Conservation (phyloP, 2,113 vertebrate species). For the Seriola aureovittata region DNA sequence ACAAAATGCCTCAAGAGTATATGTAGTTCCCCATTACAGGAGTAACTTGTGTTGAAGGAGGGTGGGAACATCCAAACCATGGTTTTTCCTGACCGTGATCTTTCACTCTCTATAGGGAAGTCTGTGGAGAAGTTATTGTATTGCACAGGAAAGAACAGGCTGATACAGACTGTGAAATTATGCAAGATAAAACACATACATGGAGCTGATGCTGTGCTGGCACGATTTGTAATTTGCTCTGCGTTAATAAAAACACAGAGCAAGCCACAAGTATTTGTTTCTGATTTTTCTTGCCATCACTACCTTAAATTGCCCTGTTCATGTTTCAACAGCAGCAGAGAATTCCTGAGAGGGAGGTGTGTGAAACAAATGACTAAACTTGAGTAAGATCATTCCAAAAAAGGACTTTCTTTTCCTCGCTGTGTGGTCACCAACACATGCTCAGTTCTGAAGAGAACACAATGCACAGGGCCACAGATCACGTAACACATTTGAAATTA, state of each 20-base stretch:
- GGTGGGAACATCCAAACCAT: constrained; percentile 2
- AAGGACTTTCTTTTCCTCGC: neutral
- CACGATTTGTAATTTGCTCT: constrained; percentile 5
- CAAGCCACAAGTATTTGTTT: constrained; percentile 44
- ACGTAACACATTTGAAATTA: neutral
- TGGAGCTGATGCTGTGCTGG: neutral
- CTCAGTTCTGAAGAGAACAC: too few species aligned
- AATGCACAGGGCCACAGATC: neutral
- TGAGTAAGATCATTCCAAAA: neutral
- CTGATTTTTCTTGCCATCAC: constrained; percentile 3
- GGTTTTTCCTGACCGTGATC: neutral
- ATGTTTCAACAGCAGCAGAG: constrained; percentile 50
- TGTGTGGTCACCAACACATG: neutral
- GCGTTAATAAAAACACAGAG: constrained; percentile 22
- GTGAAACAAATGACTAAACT: constrained; percentile 28
- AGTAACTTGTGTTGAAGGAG: neutral
- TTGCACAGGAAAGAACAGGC: constrained; percentile 1
- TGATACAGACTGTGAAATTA: neutral
- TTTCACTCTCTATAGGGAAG: neutral
- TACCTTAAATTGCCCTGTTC: constrained; percentile 26
- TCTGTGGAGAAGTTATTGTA: constrained; percentile 2
- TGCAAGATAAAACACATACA: neutral
- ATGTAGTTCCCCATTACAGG: neutral
- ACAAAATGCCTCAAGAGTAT: neutral
- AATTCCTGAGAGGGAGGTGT: constrained; percentile 21